Percentiles rank a stretch among this genome's conserved stretches.
phyloP scores from a whole-genome alignment of 2,113 vertebrate species.

The Cebus imitator region DNA sequence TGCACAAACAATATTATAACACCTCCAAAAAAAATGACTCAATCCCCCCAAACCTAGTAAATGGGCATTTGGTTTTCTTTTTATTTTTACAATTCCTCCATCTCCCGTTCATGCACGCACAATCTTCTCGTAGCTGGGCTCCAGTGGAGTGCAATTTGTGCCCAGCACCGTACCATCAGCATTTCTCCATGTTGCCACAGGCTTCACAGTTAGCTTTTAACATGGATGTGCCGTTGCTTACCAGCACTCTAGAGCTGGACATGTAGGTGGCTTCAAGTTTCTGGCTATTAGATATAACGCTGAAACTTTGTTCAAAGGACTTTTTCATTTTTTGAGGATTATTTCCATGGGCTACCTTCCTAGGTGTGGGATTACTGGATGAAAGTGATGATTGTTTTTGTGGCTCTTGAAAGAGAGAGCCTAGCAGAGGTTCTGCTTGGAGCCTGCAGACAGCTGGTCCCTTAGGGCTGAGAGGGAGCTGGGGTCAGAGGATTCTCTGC shows the following conservation, averaged over 20 bases:
- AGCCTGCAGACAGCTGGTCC: background rate
- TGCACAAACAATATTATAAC: background rate
- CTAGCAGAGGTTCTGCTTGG: background rate
- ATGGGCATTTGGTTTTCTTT: background rate
- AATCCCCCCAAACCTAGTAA: background rate
- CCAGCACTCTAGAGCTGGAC: background rate
- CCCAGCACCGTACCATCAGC: accelerated
- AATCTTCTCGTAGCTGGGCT: background rate
- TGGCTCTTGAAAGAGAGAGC: background rate
- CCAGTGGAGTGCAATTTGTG: background rate
- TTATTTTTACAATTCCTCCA: background rate
- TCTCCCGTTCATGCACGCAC: background rate
- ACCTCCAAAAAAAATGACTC: background rate
- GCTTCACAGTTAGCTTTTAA: conserved; percentile 29
- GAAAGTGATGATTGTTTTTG: background rate
- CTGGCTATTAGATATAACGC: background rate
- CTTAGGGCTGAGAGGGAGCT: background rate
- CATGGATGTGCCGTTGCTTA: background rate
- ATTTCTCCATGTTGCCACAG: background rate
- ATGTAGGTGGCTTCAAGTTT: background rate
- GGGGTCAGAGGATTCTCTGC: background rate
- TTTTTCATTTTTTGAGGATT: background rate
- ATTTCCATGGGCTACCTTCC: background rate
- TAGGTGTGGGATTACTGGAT: background rate
- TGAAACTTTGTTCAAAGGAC: background rate